phyloP scores from a whole-genome alignment of 2,888 invertebrate genomes.

The Rotaria magnacalcarata region DNA sequence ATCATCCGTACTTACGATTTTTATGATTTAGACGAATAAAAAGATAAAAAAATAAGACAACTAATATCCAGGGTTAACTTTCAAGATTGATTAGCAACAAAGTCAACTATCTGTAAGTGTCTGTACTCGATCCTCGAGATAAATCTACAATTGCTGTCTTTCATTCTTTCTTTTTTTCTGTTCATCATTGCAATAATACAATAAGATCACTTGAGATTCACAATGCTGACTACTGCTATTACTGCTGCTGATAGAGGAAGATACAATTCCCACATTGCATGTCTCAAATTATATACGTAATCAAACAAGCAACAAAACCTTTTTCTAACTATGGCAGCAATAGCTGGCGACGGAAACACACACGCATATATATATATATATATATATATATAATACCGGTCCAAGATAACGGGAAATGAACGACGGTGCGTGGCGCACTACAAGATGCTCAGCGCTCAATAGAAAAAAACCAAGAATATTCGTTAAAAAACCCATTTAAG shows the following conservation, averaged over 20 bases:
- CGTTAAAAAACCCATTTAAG: conserved; percentile 4
- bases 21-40: neutral
- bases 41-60: neutral
- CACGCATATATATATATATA: neutral
- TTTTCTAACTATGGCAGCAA: neutral
- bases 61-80: neutral
- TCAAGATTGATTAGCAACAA: neutral
- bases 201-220: neutral
- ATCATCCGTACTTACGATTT: neutral
- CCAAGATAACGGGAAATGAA: neutral
- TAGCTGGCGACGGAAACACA: neutral
- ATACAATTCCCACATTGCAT: conserved; percentile 27
- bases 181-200: neutral
- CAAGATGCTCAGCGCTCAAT: neutral
- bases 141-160: neutral
- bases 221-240: neutral
- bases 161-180: neutral
- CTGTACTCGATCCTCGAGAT: neutral
- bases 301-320: neutral
- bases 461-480: conserved; percentile 8
- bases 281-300: conserved; percentile 34
- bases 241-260: neutral
- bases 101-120: neutral
- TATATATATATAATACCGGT: neutral
- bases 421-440: neutral